Evolutionary conservation across 2,888 invertebrate genomes (phyloP), one percentile per base, ranked within the genome.

Genomic region (Dicycla oo): DNA sequence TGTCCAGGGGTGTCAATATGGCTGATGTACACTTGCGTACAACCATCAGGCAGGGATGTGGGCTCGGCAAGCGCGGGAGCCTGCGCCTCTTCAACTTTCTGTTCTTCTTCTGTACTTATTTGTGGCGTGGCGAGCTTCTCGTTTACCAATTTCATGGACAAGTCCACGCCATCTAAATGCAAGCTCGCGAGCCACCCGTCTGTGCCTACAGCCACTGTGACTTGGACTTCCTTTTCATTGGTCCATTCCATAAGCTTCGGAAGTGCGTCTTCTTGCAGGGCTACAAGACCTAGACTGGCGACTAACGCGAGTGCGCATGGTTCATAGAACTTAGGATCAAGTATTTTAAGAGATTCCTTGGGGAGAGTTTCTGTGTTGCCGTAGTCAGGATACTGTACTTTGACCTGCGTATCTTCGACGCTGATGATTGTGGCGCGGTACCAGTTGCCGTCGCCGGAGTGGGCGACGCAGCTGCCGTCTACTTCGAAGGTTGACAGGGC

Each of bases 1-100:
- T 97, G 97, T 51, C 97, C 97, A 0, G 98, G 98, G 58, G 97
- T 97, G 88, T 98, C 98, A n/a, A 97, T 96, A 84, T 98, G 98
- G 78, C 97, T 96, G 45, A 98, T 96, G 79, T 95, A 95, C 0
- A 97, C 97, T 69, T 95, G 94, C 0, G 92, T 89, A 81, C 94
- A 94, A 45, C 92, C 96, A 13, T 86, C 85, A 0, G 95, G 95
- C 1, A 93, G 78, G 0, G 94, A 92, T 8, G 91, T 80, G 0
- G 93, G 93, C 75, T 94, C 94, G 30, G 87, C 53, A 8, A 40
- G 89, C 0, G 84, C 78, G 15, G 76, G 49, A 60, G 75, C 43
- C 30, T 23, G 67, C 0, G 87, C 75, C 51, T 91, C 92, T 11
- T 84, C 75, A 68, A 88, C 87, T 40, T 83, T 88, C 56, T 82